Conservation (phyloP, 1,140 invertebrate species). For the Frieseomelitta varia region DNA sequence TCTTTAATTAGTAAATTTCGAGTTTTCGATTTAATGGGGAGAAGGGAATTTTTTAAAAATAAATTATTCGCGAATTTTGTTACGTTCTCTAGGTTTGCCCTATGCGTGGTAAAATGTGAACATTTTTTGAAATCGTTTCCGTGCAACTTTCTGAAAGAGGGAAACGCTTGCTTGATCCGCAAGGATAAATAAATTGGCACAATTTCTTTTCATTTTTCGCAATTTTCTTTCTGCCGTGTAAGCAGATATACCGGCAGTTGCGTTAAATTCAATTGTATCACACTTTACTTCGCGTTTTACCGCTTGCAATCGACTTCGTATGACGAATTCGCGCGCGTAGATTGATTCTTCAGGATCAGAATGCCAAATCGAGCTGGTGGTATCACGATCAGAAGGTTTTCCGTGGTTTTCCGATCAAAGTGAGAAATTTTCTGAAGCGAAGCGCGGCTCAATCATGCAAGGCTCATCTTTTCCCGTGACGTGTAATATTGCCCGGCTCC, state of each 20-base stretch:
- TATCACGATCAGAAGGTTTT: slow-evolving; percentile 27
- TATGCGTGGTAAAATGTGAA: background rate
- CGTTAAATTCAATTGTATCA: background rate
- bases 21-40: background rate
- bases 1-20: background rate
- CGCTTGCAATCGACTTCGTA: background rate
- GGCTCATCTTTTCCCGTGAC: slow-evolving; percentile 37
- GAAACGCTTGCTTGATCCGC: background rate
- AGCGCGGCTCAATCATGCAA: slow-evolving; percentile 24
- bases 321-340: background rate
- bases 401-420: slow-evolving; percentile 45
- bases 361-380: slow-evolving; percentile 3
- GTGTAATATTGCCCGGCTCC: slow-evolving; percentile 16
- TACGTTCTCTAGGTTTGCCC: background rate
- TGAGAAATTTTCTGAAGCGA: slow-evolving; percentile 40
- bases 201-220: background rate
- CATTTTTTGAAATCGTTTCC: background rate
- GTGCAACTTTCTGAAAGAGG: background rate
- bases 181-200: background rate
- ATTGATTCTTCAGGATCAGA: background rate
- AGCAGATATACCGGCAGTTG: background rate
- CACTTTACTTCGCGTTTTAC: background rate
- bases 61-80: background rate
- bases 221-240: background rate
- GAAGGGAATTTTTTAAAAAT: background rate